Evolutionary conservation across 2,888 invertebrate species (phyloP), one percentile per base, ranked within the genome.

Genomic region (Lampropteryx suffumata): DNA sequence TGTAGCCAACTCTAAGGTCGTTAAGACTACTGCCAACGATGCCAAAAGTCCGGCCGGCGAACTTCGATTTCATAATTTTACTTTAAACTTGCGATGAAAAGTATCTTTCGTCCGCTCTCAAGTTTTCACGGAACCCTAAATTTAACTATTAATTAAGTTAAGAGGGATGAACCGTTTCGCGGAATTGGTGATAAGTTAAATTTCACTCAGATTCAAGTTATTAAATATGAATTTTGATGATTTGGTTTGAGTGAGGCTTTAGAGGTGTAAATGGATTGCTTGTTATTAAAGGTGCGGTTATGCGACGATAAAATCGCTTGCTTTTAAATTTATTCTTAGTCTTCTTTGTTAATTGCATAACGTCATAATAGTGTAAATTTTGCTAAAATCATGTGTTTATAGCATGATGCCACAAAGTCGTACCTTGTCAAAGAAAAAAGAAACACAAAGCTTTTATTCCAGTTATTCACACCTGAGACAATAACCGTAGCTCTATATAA

Each of bases 1-100:
- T 34, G 10, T 4, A 7, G 4, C 7, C 48, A 6, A 3, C 48
- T 13, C 44, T 48, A 53, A 24, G 21, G 53, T 53, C 53, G 53
- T 53, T 53, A 53, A 49, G 48, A 45, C 40, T 26, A 44, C 53
- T 53, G 53, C 49, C 36, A 45, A 11, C 51, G 50, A 44, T 51
- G 55, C 48, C 50, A 51, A 51, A 51, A 51, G 53, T 53, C 53
- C 55, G 30, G 39, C 55, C 35, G 51, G 21, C 29, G 10, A 55
- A 55, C 55, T 55, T 55, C 48, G 51, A 55, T 55, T 51, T 45
- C 55, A 55, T 55, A 55, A 55, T 55, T 55, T 55, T 41, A 41
- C 51, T 52, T 37, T 12, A 17, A 27, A 37, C 37, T 29, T 13
- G 27, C 45, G 51, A 37, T 55, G 55, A 51, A 55, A 53, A 51